Base-by-base conservation (phyloP, 2,888 invertebrate genomes). In the Drosophila recens region DNA sequence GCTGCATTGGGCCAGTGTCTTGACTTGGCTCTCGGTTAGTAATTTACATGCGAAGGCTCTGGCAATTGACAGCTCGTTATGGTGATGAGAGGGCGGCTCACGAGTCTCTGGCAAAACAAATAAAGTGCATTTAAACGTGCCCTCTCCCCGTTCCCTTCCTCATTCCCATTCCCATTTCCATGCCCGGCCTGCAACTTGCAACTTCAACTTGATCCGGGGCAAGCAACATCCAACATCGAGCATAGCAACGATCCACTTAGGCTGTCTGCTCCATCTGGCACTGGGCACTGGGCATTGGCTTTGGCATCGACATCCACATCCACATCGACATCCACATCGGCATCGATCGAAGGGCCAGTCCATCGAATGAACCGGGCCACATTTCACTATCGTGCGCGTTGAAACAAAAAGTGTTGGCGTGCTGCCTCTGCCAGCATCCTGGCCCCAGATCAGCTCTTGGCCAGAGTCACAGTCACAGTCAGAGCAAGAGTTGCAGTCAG, bases 341-440 rank as follows among this genome's bases (percentile, higher is more conserved):
- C 58, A 64, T 53, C 76, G 66, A 71, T 70, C 71, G 65, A 53
- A 54, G 67, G 75, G 71, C 58, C 59, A 34, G 52, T 59, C 57
- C 34, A 48, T 36, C 49, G 53, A 40, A 9, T 33, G 72, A 71
- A 72, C 67, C 73, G 78, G 71, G 64, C 68, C 72, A 74, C 79
- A 77, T 83, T 82, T 83, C 74, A 79, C 82, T 83, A 78, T 85
- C 78, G 75, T 82, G 80, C 80, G 83, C 83, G 79, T 80, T 86
- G 82, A 82, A 85, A 84, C 80, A 85, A 88, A 89, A 89, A 85
- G 90, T 89, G 90, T 89, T 90, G 89, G 87, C 90, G 90, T 90
- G 82, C 67, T 73, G 74, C 65, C 62, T 72, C 70, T 48, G 66
- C 61, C 72, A 74, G 77, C 80, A 78, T 84, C 72, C 85, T 84